Evolutionary conservation across 2,888 invertebrate species (phyloP), one percentile per base, ranked within the genome.

Genomic region (Lacanobia wlatinum): DNA sequence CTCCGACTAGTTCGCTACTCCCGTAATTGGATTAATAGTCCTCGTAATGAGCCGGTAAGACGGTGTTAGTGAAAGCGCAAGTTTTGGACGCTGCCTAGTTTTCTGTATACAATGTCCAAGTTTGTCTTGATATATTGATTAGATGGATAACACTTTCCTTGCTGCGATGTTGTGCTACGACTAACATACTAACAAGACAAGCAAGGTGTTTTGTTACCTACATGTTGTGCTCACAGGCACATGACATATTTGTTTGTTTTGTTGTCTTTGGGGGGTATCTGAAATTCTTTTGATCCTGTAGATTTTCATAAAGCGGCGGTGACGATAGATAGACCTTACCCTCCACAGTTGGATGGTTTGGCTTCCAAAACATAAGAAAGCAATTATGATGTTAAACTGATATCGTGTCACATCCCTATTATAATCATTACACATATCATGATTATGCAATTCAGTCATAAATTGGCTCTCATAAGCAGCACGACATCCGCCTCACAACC

Each of bases 1-100:
- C 58, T 48, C 59, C 48, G 50, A n/a, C 67, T 62, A 64, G 76
- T 78, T 76, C n/a, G 46, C 21, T 78, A 83, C 81, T 84, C 23
- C 34, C 21, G 58, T 85, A 73, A 76, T 83, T 83, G 74, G 73
- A 75, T 85, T 81, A 83, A 69, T 73, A 62, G 66, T 65, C 63
- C 28, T 66, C 61, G 55, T 73, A 78, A 73, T 67, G 73, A 73
- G 56, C 40, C 56, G 59, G 46, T 55, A 52, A 65, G 40, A 50
- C 59, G 14, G 23, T 60, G 14, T 56, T 67, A 52, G 14, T 10
- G 23, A 73, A 60, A 53, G n/a, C 7, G 14, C 21, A 69, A 80
- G 23, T 69, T 74, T 59, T 55, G 38, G 48, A 21, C 9, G 21
- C 7, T 14, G 9, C 16, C 14, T n/a, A 6, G 50, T 28, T 38